Evolutionary conservation across 2,797 vertebrate genomes (phyloP), one percentile per base, ranked within the genome.

Genomic region (Clarias fuscus): DNA sequence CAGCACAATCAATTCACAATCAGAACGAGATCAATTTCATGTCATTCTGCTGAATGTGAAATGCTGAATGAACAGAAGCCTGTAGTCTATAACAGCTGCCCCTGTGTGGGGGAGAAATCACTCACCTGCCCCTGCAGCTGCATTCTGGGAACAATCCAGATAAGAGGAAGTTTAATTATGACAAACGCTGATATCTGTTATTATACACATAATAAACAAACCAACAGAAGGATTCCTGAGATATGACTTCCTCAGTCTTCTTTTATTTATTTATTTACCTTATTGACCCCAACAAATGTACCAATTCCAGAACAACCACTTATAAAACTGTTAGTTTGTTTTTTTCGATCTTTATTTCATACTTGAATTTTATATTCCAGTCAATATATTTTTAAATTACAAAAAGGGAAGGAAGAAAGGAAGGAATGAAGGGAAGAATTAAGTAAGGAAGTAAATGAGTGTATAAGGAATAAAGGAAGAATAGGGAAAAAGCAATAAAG

Each of bases 21-120:
- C 75, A 77, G 75, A 58, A 76, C 5, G 3, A 56, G 73, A 76
- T 76, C 73, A 56, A 30, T 76, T 77, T 22, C 24, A 76, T 58
- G 27, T 77, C 75, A 59, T 77, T 48, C 7, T 30, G 75, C 14
- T 59, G 75, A 73, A 48, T 20, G 53, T 56, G 24, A 30, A 27
- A 17, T 18, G 73, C 48, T 56, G 48, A 30, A 7, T 3, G 24
- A 27, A 27, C 18, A 77, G 27, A 33, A 27, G 33, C 27, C n/a
- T 77, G 75, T 27, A 0, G 40, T 73, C 17, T 13, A 58, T 30
- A 48, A 27, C 73, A n/a, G 37, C 8, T n/a, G 40, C 20, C 68
- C 37, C 68, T 37, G 68, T 37, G 17, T 20, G 33, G 33, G 33
- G 33, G 33, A 27, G 10, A 10, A 37, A 37, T 15, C 65, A 30